phyloP scores from a whole-genome alignment of 64 coral and sea anemone genomes.

The Porites australiensis region DNA sequence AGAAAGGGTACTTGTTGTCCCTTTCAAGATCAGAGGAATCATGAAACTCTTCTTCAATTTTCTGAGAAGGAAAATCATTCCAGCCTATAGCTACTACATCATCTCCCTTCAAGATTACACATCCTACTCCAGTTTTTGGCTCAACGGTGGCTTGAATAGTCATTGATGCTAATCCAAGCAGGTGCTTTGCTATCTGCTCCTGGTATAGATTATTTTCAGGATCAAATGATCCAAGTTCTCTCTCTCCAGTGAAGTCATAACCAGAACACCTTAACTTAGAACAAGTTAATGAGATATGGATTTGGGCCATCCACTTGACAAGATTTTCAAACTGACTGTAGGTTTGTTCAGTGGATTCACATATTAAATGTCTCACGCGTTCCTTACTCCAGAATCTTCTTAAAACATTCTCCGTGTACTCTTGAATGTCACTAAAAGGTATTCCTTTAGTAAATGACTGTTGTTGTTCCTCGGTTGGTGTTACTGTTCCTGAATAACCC shows the following conservation, averaged over 20 bases:
- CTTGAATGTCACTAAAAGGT: not conserved
- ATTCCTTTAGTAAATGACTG: not conserved
- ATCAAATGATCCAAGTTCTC: not conserved
- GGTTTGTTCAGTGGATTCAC: not conserved
- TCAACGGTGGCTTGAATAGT: constrained; percentile 2
- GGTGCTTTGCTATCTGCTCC: constrained; percentile 19
- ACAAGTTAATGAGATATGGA: not conserved
- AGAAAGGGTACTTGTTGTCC: constrained; percentile 29
- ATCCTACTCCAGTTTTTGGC: constrained; percentile 35
- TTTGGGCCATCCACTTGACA: constrained; percentile 21
- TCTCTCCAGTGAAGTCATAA: not conserved
- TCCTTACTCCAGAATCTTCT: constrained; percentile 9
- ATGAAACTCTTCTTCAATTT: constrained; percentile 37
- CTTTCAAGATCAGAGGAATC: constrained; percentile 12
- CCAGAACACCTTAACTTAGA: not conserved
- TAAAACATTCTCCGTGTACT: not conserved
- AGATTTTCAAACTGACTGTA: constrained; percentile 8
- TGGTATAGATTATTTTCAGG: not conserved
- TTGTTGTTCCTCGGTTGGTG: not conserved
- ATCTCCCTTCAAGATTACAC: constrained; percentile 13
- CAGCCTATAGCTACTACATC: constrained; percentile 8
- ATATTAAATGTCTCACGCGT: not conserved
- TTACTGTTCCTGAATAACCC: not conserved
- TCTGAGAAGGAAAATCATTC: constrained; percentile 22
- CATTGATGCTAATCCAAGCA: constrained; percentile 23